Base-by-base conservation (phyloP, 2,797 vertebrate species). In the Megaceryle alcyon region DNA sequence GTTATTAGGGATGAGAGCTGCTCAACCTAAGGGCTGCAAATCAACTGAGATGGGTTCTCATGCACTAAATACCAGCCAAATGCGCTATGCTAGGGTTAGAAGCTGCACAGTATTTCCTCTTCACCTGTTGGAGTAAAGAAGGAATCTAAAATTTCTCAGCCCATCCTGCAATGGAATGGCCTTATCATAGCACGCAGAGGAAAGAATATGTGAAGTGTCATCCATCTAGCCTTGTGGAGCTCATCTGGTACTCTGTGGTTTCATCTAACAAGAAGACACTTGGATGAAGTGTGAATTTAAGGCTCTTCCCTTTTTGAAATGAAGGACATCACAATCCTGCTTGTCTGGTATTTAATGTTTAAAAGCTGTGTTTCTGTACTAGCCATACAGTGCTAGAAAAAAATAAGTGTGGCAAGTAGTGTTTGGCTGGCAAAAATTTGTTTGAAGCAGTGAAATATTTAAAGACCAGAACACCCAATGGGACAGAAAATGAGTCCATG, bases 401-500 rank as follows among this genome's bases (percentile, higher is more conserved):
- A 95, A 90, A 35, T 10, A 69, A 94, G 91, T 59, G 41, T 61
- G 88, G 51, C 59, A 14, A 49, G n/a, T 68, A 66, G 46, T 87
- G 78, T 75, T 75, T 86, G 46, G 25, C 75, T 84, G 90, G 90
- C 51, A 88, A 93, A 94, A 92, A 71, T 31, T 76, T 71, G 48
- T 88, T 75, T 86, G 91, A 94, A 86, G 78, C 91, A 60, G 17
- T 95, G 72, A 96, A 95, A 94, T 93, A 93, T 82, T 96, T 92
- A 82, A 92, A 95, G 93, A 82, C 48, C 60, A 84, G 79, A 93
- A 70, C 48, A 90, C 68, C 79, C 91, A 56, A 23, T 61, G 90
- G 89, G 83, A 83, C 53, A 79, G 70, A 76, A 97, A 96, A 94
- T 94, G 88, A 97, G 68, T 41, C 82, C 17, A 4, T 89, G 82